These are phyloP conservation scores for Enteromius unitaeniatus DNA, from an alignment of 2,797 vertebrate genomes.

Conservation along the genomic window DNA sequence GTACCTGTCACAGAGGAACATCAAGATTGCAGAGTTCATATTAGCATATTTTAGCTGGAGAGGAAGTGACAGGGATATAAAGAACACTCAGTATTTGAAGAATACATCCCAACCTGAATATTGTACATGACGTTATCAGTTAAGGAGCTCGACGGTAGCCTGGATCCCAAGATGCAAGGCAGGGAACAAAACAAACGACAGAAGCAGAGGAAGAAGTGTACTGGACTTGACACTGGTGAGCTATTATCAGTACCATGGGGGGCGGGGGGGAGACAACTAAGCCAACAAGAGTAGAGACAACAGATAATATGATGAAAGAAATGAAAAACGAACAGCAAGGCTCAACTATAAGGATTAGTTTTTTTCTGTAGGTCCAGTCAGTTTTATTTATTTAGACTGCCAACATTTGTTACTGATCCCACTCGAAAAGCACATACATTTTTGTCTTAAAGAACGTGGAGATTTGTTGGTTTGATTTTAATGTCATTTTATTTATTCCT, in stretches of 20 bases:
- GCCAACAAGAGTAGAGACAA: conserved; percentile 8
- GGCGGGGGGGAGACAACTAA: not conserved
- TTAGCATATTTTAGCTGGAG: conserved; percentile 49
- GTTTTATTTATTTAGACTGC: not conserved
- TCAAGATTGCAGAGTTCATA: conserved; percentile 8
- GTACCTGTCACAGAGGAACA: conserved; percentile 33
- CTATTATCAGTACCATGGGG: conserved; percentile 23
- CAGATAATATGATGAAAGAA: conserved; percentile 21
- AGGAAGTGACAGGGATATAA: conserved; percentile 38
- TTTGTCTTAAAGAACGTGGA: not conserved
- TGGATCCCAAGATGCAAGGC: not conserved
- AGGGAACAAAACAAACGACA: not conserved
- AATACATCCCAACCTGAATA: conserved; percentile 1
- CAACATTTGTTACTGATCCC: not conserved
- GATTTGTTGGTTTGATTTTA: not conserved
- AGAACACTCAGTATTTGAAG: conserved; percentile 28
- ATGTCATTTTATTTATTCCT: not conserved
- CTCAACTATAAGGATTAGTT: not conserved
- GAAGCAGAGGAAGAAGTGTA: conserved; percentile 7
- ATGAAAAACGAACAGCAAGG: not conserved
- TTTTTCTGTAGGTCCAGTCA: not conserved
- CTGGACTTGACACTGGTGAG: conserved; percentile 13
- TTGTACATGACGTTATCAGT: conserved; percentile 20
- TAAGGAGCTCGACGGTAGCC: conserved; percentile 1
- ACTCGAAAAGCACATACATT: not conserved